These are phyloP conservation scores for Rhagophthalmus giganteus DNA, from an alignment of 2,888 invertebrate species.

Conservation along the genomic window DNA sequence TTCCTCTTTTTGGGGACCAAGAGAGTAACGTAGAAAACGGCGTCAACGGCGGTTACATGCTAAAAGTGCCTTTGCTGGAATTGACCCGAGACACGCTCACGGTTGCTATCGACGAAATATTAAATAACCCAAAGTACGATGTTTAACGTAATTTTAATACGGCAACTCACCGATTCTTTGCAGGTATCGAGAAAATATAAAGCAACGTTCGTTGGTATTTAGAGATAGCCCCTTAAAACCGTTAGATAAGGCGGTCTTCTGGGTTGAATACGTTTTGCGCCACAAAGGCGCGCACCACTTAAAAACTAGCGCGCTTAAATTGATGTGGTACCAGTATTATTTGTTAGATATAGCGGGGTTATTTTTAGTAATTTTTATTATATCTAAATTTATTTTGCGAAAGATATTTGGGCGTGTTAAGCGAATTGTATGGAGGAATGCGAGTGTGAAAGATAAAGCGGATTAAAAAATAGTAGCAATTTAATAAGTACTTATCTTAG, in stretches of 20 bases:
- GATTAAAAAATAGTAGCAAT: too few species aligned
- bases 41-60: conserved; percentile 51
- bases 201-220: conserved; percentile 17
- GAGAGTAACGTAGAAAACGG: conserved; percentile 55
- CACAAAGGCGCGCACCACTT: conserved; percentile 23
- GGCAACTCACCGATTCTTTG: too few species aligned
- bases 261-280: conserved; percentile 23
- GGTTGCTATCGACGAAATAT: conserved; percentile 50
- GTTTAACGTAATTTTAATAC: neutral
- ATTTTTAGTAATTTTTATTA: neutral
- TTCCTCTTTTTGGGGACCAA: conserved; percentile 59
- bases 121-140: conserved; percentile 49
- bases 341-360: conserved; percentile 24
- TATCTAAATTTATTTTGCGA: too few species aligned
- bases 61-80: conserved; percentile 50
- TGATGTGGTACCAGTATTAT: conserved; percentile 31
- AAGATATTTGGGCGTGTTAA: too few species aligned
- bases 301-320: conserved; percentile 10
- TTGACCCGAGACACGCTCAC: conserved; percentile 52
- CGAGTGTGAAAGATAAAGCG: too few species aligned
- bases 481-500: too few species aligned
- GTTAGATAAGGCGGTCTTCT: conserved; percentile 19
- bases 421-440: too few species aligned
- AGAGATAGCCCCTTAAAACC: conserved; percentile 19
- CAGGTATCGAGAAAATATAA: conserved; percentile 6